phyloP scores from a whole-genome alignment of 1,140 invertebrate species.

The Conus ventricosus region DNA sequence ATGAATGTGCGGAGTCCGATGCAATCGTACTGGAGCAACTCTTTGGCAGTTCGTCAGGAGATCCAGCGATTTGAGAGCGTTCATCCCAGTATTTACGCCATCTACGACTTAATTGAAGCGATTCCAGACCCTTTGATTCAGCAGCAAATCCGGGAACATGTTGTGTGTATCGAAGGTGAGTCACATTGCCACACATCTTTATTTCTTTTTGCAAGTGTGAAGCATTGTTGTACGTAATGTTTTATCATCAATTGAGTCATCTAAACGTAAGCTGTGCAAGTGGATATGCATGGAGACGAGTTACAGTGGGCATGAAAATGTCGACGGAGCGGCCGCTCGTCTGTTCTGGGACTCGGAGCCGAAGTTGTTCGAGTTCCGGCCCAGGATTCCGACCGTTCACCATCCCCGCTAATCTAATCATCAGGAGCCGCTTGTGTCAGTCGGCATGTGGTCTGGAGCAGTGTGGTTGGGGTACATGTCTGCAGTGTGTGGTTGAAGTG shows the following conservation, averaged over 20 bases:
- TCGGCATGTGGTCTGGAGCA: not conserved
- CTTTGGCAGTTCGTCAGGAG: slow-evolving; percentile 95
- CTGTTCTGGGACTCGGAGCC: not conserved
- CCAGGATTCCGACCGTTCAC: not conserved
- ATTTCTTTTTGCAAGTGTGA: not conserved
- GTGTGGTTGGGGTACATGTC: too few species aligned
- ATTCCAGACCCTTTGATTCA: slow-evolving; percentile 84
- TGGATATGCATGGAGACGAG: not conserved
- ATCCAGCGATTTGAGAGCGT: slow-evolving; percentile 99
- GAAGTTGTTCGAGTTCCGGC: not conserved
- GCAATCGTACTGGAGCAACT: slow-evolving; percentile 80
- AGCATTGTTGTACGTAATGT: not conserved
- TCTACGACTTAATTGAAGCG: slow-evolving; percentile 96
- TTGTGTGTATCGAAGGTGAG: slow-evolving; percentile 98
- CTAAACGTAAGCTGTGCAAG: not conserved
- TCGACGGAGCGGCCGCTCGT: not conserved
- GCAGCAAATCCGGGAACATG: slow-evolving; percentile 96
- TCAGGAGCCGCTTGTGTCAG: not conserved
- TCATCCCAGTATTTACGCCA: slow-evolving; percentile 98
- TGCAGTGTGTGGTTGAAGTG: not conserved
- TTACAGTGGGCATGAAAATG: not conserved
- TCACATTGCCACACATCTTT: slow-evolving; percentile 34
- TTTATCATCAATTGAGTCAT: not conserved
- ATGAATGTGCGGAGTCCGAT: slow-evolving; percentile 74
- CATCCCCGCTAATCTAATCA: slow-evolving; percentile 2